Percentiles rank a stretch among this genome's conserved stretches.
Conservation (phyloP, 1,140 invertebrate genomes). For the Chelonus insularis region DNA sequence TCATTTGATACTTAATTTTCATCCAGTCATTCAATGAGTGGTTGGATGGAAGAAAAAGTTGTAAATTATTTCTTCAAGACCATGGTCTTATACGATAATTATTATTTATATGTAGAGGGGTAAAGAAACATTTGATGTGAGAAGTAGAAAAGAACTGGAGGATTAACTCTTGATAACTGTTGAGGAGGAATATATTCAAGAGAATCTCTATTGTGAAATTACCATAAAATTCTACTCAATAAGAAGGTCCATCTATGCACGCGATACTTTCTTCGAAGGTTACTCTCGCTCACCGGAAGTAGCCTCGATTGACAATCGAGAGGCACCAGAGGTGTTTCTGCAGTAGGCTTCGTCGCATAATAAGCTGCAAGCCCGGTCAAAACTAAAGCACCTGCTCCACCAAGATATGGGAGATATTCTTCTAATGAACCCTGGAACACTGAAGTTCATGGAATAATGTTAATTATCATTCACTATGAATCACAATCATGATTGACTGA, state of each 20-base stretch:
- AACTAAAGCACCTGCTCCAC: slow-evolving; percentile 73
- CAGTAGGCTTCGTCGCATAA: slow-evolving; percentile 70
- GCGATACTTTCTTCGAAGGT: slow-evolving; percentile 10
- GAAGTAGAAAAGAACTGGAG: too few relatives aligned
- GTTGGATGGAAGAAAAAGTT: too few relatives aligned
- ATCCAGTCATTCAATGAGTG: too few relatives aligned
- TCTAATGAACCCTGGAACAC: slow-evolving; percentile 62
- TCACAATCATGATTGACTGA: too few relatives aligned
- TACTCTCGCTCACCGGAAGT: slow-evolving; percentile 63
- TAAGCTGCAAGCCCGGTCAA: slow-evolving; percentile 74
- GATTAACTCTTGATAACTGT: too few relatives aligned
- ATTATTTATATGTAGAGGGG: too few relatives aligned
- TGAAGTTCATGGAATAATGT: too few relatives aligned
- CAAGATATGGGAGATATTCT: slow-evolving; percentile 75
- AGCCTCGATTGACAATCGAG: slow-evolving; percentile 72
- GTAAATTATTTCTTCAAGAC: too few relatives aligned
- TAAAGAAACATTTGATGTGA: too few relatives aligned
- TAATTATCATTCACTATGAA: too few relatives aligned
- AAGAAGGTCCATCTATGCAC: slow-evolving; percentile 20
- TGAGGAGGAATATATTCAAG: not conserved
- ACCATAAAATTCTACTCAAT: slow-evolving; percentile 20
- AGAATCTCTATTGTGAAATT: slow-evolving; percentile 1
- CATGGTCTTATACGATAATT: too few relatives aligned
- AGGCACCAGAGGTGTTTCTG: slow-evolving; percentile 75
- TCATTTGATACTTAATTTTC: too few relatives aligned